Base-by-base conservation (phyloP, 2,113 vertebrate species). In the Copsychus sechellarum region DNA sequence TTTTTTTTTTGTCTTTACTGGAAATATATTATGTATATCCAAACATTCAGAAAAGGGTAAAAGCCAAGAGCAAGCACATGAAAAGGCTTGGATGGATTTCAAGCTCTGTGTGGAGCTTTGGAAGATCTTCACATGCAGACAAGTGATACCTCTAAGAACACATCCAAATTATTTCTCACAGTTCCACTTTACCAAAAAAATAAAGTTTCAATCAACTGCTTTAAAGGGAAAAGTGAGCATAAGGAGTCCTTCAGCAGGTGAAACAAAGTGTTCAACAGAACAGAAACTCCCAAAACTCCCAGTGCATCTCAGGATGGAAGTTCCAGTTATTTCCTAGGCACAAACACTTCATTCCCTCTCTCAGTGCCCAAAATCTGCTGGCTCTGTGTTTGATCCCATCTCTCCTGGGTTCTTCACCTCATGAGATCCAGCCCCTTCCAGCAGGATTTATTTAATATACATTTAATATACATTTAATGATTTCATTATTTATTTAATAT, bases 331-430 rank as follows among this genome's bases (percentile, higher is more conserved):
- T 33, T 14, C 74, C 66, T 2, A 14, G 29, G 61, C 0, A 81
- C 24, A 31, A 20, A 12, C 47, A 6, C 42, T 26, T 34, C 7
- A 9, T 19, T 56, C 76, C 26, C 23, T 24, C 26, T 16, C 23
- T 9, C 5, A 1, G 13, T 1, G 3, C 43, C 38, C 36, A 5
- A 3, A 47, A 2, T 6, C 31, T 40, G 25, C 2, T 21, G 62
- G 4, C 11, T 48, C 56, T 19, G 11, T 20, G 24, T 6, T 56
- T 56, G 20, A 31, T 9, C 43, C 71, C 33, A 1, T 8, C 61
- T 53, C 7, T 62, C 11, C 38, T 33, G 67, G 38, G 7, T 6
- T 26, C 73, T 8, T 33, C 14, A 21, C 48, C 47, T 11, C 29
- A 42, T 7, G 4, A 1, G 14, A 50, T 6, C 50, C 40, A 33